These are phyloP conservation scores for Sarcophaga bullata DNA, from an alignment of 1,140 invertebrate species.

Conservation along the genomic window DNA sequence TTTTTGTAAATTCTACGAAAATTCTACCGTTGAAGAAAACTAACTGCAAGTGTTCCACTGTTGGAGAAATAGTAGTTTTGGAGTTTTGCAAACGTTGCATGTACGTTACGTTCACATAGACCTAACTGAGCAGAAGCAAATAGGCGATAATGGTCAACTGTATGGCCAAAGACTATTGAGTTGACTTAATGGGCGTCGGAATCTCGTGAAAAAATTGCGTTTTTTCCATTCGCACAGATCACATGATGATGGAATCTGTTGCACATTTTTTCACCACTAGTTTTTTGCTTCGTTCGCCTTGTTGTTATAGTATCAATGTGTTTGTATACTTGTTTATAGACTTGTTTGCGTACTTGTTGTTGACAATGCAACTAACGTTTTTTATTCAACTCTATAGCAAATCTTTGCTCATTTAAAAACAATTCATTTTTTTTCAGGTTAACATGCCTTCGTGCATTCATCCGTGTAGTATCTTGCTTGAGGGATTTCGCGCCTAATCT, in stretches of 20 bases:
- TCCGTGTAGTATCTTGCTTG: not conserved
- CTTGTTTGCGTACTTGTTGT: not conserved
- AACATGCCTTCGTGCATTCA: not conserved
- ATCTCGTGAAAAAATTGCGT: constrained; percentile 15
- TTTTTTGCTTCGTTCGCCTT: not conserved
- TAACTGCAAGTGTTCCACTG: too few species aligned
- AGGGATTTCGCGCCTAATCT: constrained; percentile 12
- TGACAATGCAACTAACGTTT: constrained; percentile 9
- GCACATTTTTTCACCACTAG: not conserved
- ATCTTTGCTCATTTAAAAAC: not conserved
- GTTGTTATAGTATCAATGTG: not conserved
- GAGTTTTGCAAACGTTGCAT: too few species aligned
- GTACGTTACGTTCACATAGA: too few species aligned
- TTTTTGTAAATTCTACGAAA: too few species aligned
- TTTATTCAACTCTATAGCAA: not conserved
- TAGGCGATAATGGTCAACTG: not conserved
- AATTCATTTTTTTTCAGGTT: not conserved
- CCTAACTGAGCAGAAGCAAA: constrained; percentile 13
- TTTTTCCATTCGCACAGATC: constrained; percentile 5
- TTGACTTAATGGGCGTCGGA: not conserved
- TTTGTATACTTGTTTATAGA: not conserved
- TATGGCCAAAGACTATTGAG: constrained; percentile 12
- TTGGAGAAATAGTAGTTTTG: too few species aligned
- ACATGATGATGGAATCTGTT: constrained; percentile 6
- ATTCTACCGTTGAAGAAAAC: too few species aligned